Percentiles rank a stretch among this genome's conserved stretches.
Evolutionary conservation across 2,888 invertebrate genomes (phyloP).

Genomic region (Helicoverpa assulta): DNA sequence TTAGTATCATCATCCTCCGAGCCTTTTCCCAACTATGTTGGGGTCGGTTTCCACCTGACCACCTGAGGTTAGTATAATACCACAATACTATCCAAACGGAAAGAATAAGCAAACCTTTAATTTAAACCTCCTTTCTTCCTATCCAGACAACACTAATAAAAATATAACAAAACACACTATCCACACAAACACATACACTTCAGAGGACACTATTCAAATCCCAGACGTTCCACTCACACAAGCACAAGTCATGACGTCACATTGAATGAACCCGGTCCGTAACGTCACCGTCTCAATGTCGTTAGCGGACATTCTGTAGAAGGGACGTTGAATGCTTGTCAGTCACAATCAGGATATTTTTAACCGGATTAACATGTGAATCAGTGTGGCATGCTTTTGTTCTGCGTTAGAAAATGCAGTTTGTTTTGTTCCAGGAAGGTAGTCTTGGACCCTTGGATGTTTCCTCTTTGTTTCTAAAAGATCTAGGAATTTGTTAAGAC

Average conservation of each 20-base stretch:
- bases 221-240: conserved; percentile 19
- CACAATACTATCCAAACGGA: too few species aligned
- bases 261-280: conserved; percentile 26
- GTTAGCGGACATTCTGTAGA: conserved; percentile 36
- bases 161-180: not conserved
- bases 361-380: conserved; percentile 48
- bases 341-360: conserved; percentile 53
- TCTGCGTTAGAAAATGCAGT: not conserved
- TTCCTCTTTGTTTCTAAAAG: too few species aligned
- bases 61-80: too few species aligned
- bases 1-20: too few species aligned
- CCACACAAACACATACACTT: not conserved
- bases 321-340: conserved; percentile 50
- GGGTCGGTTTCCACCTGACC: too few species aligned
- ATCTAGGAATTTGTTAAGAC: not conserved
- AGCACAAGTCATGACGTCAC: conserved; percentile 38
- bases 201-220: not conserved
- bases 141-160: not conserved
- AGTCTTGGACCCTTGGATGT: not conserved
- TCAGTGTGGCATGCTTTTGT: conserved; percentile 2
- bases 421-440: not conserved
- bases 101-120: too few species aligned
- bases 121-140: too few species aligned
- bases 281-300: conserved; percentile 56
- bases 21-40: too few species aligned